Conservation (phyloP, 2,888 invertebrate genomes). For the Drosophila bunnanda region DNA sequence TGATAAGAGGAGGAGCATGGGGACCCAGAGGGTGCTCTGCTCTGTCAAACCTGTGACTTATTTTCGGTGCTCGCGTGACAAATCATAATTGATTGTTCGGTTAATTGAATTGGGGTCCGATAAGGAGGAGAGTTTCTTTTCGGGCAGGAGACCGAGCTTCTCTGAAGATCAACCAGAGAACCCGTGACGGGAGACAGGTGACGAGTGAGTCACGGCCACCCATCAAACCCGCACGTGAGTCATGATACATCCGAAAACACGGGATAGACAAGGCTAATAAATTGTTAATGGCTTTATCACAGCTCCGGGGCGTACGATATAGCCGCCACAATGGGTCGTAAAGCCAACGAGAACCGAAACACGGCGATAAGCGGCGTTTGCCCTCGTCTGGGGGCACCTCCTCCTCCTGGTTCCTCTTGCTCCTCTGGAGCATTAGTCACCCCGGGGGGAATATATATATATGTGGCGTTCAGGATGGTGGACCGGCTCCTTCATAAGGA, state of each 20-base stretch:
- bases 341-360: conserved; percentile 45
- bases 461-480: neutral
- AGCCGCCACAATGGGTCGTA: conserved; percentile 58
- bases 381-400: conserved; percentile 43
- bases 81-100: conserved; percentile 82
- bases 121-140: conserved; percentile 43
- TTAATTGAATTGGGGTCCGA: conserved; percentile 80
- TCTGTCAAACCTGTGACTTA: conserved; percentile 36
- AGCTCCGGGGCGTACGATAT: conserved; percentile 69
- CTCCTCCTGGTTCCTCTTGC: neutral
- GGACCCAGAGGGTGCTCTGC: conserved; percentile 16
- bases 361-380: conserved; percentile 62
- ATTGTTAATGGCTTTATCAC: conserved; percentile 79
- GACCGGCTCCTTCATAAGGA: conserved; percentile 62
- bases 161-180: conserved; percentile 22
- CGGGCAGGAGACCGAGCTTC: conserved; percentile 12
- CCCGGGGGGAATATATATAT: neutral
- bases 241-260: conserved; percentile 50
- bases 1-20: conserved; percentile 35
- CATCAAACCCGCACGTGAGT: conserved; percentile 53
- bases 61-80: conserved; percentile 73
- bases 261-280: conserved; percentile 71
- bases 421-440: conserved; percentile 54
- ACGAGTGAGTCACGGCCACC: conserved; percentile 53
- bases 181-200: conserved; percentile 12